Evolutionary conservation across 1,140 invertebrate genomes (phyloP).

Genomic region (Leptinotarsa texana): DNA sequence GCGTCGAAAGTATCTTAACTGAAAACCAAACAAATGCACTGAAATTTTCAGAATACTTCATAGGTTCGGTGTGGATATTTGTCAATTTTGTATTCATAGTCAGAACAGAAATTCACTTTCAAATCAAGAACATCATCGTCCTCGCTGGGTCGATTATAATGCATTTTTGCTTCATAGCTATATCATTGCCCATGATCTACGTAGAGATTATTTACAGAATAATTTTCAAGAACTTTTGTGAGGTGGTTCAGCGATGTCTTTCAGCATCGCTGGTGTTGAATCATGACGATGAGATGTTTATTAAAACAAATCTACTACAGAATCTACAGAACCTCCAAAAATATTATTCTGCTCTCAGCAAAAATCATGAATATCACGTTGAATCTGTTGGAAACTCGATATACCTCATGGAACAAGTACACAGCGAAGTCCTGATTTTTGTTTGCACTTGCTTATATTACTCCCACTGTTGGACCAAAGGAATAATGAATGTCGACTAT

Average conservation of each 20-base stretch:
- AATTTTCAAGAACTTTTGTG: neutral
- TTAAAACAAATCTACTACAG: neutral
- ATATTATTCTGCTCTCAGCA: neutral
- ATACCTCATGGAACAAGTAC: neutral
- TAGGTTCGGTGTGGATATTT: too few species aligned
- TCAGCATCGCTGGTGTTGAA: neutral
- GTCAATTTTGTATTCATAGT: neutral
- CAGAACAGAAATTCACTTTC: neutral
- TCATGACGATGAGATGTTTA: neutral
- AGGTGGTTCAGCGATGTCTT: neutral
- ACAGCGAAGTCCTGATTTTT: neutral
- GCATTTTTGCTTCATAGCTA: neutral
- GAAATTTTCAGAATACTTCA: too few species aligned
- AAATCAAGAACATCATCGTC: neutral
- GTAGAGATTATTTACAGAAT: neutral
- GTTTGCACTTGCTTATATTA: neutral
- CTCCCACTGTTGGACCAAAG: neutral
- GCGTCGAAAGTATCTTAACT: neutral
- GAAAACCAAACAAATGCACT: neutral
- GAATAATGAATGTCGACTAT: constrained; percentile 28
- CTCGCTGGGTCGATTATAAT: neutral
- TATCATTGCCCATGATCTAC: neutral
- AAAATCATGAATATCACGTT: neutral
- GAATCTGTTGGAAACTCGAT: neutral
- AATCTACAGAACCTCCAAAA: neutral